Conservation (phyloP, 1,140 invertebrate species). For the Limonius californicus region DNA sequence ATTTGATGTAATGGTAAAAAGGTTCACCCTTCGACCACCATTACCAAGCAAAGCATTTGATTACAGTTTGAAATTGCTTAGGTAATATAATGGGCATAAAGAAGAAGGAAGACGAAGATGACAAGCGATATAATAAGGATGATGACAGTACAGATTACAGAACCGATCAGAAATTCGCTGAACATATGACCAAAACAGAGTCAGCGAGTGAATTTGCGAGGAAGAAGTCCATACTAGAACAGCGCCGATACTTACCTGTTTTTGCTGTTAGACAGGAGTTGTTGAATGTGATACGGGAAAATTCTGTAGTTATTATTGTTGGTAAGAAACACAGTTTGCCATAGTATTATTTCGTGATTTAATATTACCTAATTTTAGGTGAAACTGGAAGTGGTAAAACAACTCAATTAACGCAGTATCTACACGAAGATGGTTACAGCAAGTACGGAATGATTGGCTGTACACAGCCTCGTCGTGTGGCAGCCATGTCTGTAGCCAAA, state of each 20-base stretch:
- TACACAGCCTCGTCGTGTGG: conserved; percentile 90
- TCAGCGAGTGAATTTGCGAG: conserved; percentile 85
- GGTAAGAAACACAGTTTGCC: conserved; percentile 52
- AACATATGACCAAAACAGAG: conserved; percentile 78
- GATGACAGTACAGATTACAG: conserved; percentile 70
- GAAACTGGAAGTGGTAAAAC: conserved; percentile 99
- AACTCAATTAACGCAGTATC: conserved; percentile 97
- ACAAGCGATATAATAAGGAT: conserved; percentile 57
- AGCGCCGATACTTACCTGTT: conserved; percentile 89
- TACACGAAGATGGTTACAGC: conserved; percentile 97
- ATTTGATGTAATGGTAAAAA: too few relatives aligned
- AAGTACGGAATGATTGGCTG: conserved; percentile 92
- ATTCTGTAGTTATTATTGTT: conserved; percentile 93
- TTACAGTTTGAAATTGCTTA: conserved; percentile 71
- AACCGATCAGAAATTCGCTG: conserved; percentile 93
- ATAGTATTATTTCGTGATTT: background rate
- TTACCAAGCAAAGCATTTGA: conserved; percentile 93
- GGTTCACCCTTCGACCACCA: conserved; percentile 91
- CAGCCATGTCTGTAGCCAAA: conserved; percentile 99
- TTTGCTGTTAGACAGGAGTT: conserved; percentile 94
- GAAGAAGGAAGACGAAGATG: conserved; percentile 73
- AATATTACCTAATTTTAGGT: conserved; percentile 57
- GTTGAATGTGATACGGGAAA: conserved; percentile 90
- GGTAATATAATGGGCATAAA: conserved; percentile 95
- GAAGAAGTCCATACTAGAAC: conserved; percentile 81